Evolutionary conservation across 2,888 invertebrate species (phyloP), one percentile per base, ranked within the genome.

Genomic region (Dicroscelio sp.): DNA sequence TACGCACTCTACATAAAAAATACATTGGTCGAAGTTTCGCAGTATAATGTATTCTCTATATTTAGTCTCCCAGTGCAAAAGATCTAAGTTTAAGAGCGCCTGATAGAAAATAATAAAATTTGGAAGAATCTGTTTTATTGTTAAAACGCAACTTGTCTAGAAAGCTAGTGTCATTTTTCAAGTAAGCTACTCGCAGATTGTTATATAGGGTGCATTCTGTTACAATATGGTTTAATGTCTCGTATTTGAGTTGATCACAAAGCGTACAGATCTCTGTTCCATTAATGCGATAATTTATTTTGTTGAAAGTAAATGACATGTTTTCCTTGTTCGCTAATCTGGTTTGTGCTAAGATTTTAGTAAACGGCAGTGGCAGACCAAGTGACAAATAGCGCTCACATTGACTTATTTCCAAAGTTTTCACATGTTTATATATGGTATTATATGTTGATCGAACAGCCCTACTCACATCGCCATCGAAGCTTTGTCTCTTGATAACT

Each of bases 161-260:
- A n/a, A 4, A 71, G 48, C 3, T 48, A 2, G 25, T 38, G n/a
- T 6, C 2, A 25, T 2, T n/a, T 23, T n/a, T 8, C 8, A 23
- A 5, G 33, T n/a, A 8, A 23, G 10, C 14, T 8, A 12, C 14
- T 38, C 67, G 33, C n/a, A 69, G 25, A n/a, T 12, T 48, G 17
- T 52, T 55, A 25, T 76, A 76, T 12, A 35, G 3, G 2, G 76
- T 35, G 17, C 76, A 76, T 25, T 76, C 76, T 17, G 25, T 23
- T 17, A 76, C 25, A 10, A 76, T 78, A 31, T 63, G 63, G 17
- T 78, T 12, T 10, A 78, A 63, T 8, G 78, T 78, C 63, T 78
- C 78, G 30, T 63, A 35, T 20, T 20, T 33, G 12, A 2, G 12
- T 31, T 23, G 31, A 33, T 78, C 63, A 30, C 78, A 78, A 23